phyloP scores from a whole-genome alignment of 2,888 invertebrate genomes.

The Tenthredo mesomela region DNA sequence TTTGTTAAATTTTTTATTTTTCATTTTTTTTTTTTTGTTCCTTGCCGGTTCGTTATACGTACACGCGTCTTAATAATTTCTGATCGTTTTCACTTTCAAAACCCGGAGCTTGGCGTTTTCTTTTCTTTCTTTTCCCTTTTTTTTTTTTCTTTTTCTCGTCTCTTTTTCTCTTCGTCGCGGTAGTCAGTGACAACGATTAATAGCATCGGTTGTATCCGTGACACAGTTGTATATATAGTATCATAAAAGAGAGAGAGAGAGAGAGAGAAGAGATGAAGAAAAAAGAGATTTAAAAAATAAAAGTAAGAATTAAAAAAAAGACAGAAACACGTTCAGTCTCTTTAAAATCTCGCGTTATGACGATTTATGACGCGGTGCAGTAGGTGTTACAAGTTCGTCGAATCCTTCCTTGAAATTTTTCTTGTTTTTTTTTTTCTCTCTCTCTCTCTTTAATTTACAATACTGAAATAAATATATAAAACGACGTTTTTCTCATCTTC shows the following conservation, averaged over 20 bases:
- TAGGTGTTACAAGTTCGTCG: neutral
- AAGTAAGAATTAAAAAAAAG: neutral
- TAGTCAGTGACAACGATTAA: constrained; percentile 42
- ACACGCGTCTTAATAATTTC: neutral
- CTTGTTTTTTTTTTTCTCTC: neutral
- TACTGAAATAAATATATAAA: neutral
- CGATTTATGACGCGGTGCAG: neutral
- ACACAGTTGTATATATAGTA: constrained; percentile 1
- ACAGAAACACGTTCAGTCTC: neutral
- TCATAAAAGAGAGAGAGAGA: neutral
- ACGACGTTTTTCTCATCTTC: neutral
- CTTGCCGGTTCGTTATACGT: neutral
- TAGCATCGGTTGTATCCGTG: constrained; percentile 42
- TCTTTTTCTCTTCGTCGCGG: neutral
- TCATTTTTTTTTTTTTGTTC: neutral
- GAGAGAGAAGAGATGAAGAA: neutral
- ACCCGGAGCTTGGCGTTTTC: constrained; percentile 5
- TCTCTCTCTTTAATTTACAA: neutral
- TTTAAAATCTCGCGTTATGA: neutral
- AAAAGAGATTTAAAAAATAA: neutral
- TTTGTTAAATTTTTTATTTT: neutral
- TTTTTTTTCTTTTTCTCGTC: neutral
- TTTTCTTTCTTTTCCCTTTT: neutral
- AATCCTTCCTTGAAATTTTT: neutral
- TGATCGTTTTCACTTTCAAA: constrained; percentile 32